These are phyloP conservation scores for Danio tinwini DNA, from an alignment of 2,797 vertebrate species.

Conservation along the genomic window DNA sequence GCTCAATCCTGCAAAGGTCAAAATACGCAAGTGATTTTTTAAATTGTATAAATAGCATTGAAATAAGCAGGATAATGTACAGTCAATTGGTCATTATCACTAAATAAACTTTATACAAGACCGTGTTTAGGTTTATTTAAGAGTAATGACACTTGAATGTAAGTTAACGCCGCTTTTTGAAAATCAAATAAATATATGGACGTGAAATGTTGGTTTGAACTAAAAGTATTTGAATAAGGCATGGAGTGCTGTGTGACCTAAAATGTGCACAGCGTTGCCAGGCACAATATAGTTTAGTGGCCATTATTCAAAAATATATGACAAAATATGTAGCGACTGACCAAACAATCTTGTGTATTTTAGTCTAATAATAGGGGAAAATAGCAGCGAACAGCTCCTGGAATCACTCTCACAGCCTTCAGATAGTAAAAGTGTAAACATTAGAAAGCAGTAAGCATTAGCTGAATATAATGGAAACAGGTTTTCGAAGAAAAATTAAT, in stretches of 20 bases:
- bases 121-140: not conserved
- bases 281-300: slow-evolving; percentile 11
- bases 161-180: not conserved
- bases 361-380: slow-evolving; percentile 22
- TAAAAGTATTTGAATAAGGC: slow-evolving; percentile 23
- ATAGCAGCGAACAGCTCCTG: not conserved
- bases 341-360: slow-evolving; percentile 3
- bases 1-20: not conserved
- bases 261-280: slow-evolving; percentile 1
- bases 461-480: slow-evolving; percentile 25
- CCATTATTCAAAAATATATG: slow-evolving; percentile 16
- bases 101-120: not conserved
- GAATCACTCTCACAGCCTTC: slow-evolving; percentile 14
- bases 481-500: not conserved
- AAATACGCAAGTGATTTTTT: not conserved
- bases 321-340: not conserved
- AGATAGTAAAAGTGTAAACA: slow-evolving; percentile 11
- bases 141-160: not conserved
- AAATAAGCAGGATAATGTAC: not conserved
- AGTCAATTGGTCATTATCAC: not conserved
- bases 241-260: not conserved
- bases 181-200: not conserved
- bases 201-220: slow-evolving; percentile 5
- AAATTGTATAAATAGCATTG: not conserved
- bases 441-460: not conserved